phyloP scores from a whole-genome alignment of 1,140 invertebrate genomes.

The Belonocnema kinseyi region DNA sequence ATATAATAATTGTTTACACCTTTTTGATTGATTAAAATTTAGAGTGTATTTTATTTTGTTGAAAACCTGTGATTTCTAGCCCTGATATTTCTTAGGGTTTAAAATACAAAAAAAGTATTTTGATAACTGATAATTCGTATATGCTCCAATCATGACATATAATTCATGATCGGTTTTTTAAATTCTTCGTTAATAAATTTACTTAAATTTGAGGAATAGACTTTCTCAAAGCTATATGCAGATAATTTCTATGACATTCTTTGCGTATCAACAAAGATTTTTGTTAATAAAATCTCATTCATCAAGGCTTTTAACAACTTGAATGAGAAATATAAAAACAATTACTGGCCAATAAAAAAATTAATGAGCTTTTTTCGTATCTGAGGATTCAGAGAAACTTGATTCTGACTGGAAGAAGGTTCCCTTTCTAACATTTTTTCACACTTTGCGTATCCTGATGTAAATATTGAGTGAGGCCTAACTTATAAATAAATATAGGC shows the following conservation, averaged over 20 bases:
- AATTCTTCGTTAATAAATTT: not conserved
- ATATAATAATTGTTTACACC: too few relatives aligned
- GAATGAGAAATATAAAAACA: too few relatives aligned
- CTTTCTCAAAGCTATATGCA: not conserved
- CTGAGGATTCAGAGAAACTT: not conserved
- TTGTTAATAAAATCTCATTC: not conserved
- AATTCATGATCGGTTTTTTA: not conserved
- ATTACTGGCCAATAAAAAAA: too few relatives aligned
- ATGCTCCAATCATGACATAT: not conserved
- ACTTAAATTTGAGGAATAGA: constrained; percentile 1
- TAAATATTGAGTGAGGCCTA: not conserved
- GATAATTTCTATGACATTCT: not conserved
- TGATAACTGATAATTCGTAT: not conserved
- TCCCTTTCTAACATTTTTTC: not conserved
- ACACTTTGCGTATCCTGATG: not conserved
- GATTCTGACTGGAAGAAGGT: not conserved
- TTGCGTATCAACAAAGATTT: not conserved
- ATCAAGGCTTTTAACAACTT: too few relatives aligned
- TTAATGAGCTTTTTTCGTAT: too few relatives aligned
- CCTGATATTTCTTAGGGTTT: not conserved
- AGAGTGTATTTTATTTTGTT: not conserved
- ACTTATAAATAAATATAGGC: not conserved
- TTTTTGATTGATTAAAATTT: too few relatives aligned
- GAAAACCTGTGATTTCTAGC: constrained; percentile 2
- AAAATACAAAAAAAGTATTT: not conserved